Conservation (phyloP, 2,113 vertebrate species). For the Catharus bicknelli region DNA sequence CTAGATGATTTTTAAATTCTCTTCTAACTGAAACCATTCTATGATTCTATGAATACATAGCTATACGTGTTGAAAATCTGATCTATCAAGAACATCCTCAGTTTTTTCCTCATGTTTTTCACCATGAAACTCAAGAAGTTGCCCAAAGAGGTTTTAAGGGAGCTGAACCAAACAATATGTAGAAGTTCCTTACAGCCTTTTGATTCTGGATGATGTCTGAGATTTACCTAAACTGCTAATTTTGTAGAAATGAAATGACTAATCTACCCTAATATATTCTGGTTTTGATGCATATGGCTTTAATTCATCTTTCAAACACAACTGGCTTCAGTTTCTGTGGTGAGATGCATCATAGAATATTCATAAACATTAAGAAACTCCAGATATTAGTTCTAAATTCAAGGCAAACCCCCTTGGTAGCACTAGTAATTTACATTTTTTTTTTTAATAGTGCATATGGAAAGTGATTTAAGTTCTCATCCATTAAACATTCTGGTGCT, state of each 20-base stretch:
- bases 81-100: not conserved
- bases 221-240: not conserved
- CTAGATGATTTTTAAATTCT: not conserved
- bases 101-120: not conserved
- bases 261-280: not conserved
- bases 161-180: not conserved
- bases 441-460: not conserved
- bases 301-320: not conserved
- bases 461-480: not conserved
- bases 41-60: not conserved
- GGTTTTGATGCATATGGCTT: not conserved
- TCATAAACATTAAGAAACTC: not conserved
- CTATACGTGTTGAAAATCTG: fast-evolving
- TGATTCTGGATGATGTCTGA: not conserved
- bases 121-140: not conserved
- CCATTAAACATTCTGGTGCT: fast-evolving
- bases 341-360: not conserved
- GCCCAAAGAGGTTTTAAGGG: fast-evolving
- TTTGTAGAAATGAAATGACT: not conserved
- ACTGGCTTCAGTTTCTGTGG: not conserved
- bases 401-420: not conserved
- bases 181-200: not conserved
- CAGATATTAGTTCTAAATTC: not conserved
- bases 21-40: not conserved
- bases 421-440: fast-evolving